Base-by-base conservation (phyloP, 2,797 vertebrate species). In the Acanthurus leucopareius region DNA sequence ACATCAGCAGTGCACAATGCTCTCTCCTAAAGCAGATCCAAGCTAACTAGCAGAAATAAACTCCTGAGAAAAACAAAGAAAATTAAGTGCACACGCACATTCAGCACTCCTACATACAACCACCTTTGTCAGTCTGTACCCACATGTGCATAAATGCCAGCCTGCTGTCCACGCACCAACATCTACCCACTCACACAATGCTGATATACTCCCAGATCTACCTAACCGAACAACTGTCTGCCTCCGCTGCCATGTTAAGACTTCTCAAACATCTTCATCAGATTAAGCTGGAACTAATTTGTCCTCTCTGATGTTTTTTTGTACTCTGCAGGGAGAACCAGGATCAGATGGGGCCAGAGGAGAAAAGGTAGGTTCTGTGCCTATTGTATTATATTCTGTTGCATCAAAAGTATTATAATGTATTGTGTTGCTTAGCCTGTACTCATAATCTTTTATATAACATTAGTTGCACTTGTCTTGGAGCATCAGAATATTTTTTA, bases 341-440 rank as follows among this genome's bases (percentile, higher is more conserved):
- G 93, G 93, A 92, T 90, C 83, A 69, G 76, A 65, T 84, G 93
- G 90, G 4, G 1, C 76, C 65, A 93, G 87, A 87, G 93, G 93
- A 76, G 91, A 87, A 89, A 94, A 93, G 93, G 93, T 94, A 70
- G 84, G 88, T 17, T 8, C 7, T n/a, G 10, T 51, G 38, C 78
- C 68, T 66, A 69, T 54, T 62, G 20, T 65, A 78, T 49, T 59
- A 65, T 52, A 35, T 65, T 38, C 45, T 14, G 40, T 58, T 58
- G 61, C 7, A 7, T 63, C 64, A 44, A 3, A 11, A 5, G 60
- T 42, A 28, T 44, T 38, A 42, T 42, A 42, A 10, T 64, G 14
- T 25, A 3, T 51, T 47, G 7, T 70, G 9, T 60, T 57, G 44
- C 28, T 17, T 16, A 32, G 13, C 11, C 58, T 63, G 17, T 17